phyloP scores from a whole-genome alignment of 2,113 vertebrate species.

The Notarius lentiginosus region DNA sequence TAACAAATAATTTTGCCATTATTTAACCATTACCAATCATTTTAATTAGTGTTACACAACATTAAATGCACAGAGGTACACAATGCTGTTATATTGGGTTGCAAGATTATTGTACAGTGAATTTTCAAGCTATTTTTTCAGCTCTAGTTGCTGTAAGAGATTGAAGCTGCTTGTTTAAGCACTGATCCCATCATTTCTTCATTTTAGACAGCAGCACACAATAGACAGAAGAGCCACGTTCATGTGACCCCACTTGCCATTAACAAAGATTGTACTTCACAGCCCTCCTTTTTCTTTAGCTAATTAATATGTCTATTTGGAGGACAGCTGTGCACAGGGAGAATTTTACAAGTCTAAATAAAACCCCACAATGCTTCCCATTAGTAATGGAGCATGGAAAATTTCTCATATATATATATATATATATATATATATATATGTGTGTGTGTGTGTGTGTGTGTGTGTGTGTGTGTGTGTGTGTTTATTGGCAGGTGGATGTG shows the following conservation, averaged over 20 bases:
- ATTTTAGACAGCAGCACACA: slow-evolving; percentile 1
- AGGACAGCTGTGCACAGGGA: slow-evolving; percentile 65
- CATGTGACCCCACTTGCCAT: slow-evolving; percentile 26
- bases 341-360: slow-evolving; percentile 72
- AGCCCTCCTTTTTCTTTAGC: slow-evolving; percentile 55
- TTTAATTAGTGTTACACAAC: no score
- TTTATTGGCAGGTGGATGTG: slow-evolving; percentile 59
- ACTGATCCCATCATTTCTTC: background rate
- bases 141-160: background rate
- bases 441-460: no score
- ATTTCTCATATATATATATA: slow-evolving; percentile 66
- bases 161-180: background rate
- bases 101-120: background rate
- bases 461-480: no score
- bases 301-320: slow-evolving; percentile 62
- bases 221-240: background rate
- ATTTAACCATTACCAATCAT: no score
- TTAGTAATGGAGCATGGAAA: slow-evolving; percentile 69
- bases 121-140: background rate
- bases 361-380: slow-evolving; percentile 60
- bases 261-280: background rate
- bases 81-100: background rate
- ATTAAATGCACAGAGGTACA: background rate
- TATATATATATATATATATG: no score
- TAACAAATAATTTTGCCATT: background rate